Evolutionary conservation across 2,113 vertebrate species (phyloP).

Genomic region (Lathamus discolor): DNA sequence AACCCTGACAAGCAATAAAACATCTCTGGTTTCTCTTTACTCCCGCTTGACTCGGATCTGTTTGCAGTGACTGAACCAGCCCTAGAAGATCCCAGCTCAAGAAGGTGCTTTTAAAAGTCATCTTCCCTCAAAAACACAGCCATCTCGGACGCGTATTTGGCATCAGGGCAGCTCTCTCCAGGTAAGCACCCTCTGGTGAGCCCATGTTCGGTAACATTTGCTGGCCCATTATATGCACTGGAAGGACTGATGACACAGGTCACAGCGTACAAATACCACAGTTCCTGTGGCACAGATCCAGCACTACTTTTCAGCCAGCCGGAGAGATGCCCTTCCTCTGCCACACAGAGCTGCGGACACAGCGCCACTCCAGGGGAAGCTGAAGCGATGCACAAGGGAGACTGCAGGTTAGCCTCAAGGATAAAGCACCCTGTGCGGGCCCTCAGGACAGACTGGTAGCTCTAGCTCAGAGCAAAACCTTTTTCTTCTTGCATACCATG

Average conservation of each 20-base stretch:
- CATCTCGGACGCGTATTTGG: not conserved
- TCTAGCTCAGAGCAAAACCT: not conserved
- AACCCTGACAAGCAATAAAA: not conserved
- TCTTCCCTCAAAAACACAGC: not conserved
- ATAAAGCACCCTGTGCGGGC: not conserved
- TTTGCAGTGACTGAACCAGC: not conserved
- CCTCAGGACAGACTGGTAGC: not conserved
- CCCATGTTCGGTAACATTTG: not conserved
- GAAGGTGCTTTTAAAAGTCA: not conserved
- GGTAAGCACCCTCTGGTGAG: not conserved
- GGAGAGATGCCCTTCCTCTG: not conserved
- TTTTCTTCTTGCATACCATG: not conserved
- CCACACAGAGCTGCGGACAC: rapidly evolving
- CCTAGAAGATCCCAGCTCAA: not conserved
- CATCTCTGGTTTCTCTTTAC: not conserved
- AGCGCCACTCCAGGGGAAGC: no score
- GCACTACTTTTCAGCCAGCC: not conserved
- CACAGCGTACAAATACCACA: not conserved
- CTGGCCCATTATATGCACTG: not conserved
- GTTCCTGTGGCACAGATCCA: not conserved
- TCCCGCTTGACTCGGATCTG: not conserved
- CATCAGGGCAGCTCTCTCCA: not conserved
- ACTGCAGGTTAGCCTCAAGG: not conserved
- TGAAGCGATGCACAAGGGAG: rapidly evolving
- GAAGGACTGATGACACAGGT: not conserved